phyloP scores from a whole-genome alignment of 2,797 vertebrate species.

The Varecia variegata region DNA sequence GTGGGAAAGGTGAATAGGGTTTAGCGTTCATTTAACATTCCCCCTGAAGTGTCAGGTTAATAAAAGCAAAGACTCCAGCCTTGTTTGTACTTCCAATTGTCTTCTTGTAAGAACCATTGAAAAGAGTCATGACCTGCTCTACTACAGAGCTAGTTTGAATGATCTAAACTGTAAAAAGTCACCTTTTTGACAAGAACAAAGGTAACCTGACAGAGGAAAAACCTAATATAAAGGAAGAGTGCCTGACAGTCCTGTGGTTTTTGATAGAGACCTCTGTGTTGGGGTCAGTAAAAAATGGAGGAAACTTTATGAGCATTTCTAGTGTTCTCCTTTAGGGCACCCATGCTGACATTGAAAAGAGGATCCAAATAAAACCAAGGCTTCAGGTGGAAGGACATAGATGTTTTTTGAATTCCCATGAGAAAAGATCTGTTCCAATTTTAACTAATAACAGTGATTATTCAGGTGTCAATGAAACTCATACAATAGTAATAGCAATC shows the following conservation, averaged over 20 bases:
- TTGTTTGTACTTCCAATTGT: constrained; percentile 10
- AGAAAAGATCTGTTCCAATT: constrained; percentile 10
- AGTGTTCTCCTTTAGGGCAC: background rate
- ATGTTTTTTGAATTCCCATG: background rate
- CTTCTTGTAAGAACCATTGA: constrained; percentile 50
- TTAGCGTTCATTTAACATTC: constrained; percentile 19
- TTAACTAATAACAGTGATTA: background rate
- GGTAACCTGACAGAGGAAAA: background rate
- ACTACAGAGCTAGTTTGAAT: constrained; percentile 42
- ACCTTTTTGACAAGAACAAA: constrained; percentile 35
- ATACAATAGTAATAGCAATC: background rate
- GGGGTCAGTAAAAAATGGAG: constrained; percentile 15
- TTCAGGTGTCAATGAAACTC: background rate
- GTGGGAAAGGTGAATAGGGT: background rate
- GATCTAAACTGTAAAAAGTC: constrained; percentile 21
- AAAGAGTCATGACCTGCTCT: constrained; percentile 6
- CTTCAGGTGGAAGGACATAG: background rate
- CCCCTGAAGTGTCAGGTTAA: background rate
- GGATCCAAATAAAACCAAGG: constrained; percentile 52
- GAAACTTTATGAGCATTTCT: background rate
- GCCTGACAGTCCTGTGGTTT: background rate
- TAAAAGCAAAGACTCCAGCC: background rate
- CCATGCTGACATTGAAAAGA: background rate
- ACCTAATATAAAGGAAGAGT: background rate
- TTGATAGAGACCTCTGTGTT: constrained; percentile 10